Evolutionary conservation across 2,888 invertebrate genomes (phyloP).

Genomic region (Thereva nobilitata): DNA sequence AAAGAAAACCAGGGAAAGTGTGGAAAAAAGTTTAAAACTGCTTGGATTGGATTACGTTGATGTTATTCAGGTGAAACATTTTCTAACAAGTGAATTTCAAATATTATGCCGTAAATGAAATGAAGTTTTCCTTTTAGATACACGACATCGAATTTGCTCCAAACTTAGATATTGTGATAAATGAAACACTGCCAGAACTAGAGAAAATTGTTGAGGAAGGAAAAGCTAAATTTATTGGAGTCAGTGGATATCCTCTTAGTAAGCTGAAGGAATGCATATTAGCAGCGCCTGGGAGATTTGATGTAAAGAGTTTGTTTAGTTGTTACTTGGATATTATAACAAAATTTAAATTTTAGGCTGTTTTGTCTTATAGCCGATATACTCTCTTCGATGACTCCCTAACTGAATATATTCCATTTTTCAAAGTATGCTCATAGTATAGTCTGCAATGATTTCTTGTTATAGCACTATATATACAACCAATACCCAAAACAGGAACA

Average conservation of each 20-base stretch:
- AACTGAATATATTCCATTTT: constrained; percentile 71
- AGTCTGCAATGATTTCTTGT: not conserved
- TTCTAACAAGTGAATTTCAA: not conserved
- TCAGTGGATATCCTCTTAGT: constrained; percentile 84
- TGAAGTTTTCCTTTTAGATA: constrained; percentile 65
- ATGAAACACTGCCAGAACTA: constrained; percentile 84
- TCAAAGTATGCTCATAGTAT: constrained; percentile 60
- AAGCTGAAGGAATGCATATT: constrained; percentile 75
- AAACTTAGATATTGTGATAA: constrained; percentile 71
- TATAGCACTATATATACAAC: not conserved
- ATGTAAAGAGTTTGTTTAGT: constrained; percentile 47
- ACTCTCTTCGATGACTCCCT: constrained; percentile 81
- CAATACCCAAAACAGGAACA: constrained; percentile 53
- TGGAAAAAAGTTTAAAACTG: constrained; percentile 73
- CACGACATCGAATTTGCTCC: constrained; percentile 91
- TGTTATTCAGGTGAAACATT: constrained; percentile 73
- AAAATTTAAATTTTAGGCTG: constrained; percentile 41
- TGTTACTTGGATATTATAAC: constrained; percentile 1
- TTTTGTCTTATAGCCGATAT: constrained; percentile 76
- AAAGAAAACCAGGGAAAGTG: constrained; percentile 72
- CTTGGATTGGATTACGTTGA: constrained; percentile 84
- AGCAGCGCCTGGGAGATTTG: constrained; percentile 60
- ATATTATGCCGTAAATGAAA: not conserved
- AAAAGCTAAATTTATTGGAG: constrained; percentile 78
- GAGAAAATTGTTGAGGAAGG: constrained; percentile 73